Percentiles rank a stretch among this genome's conserved stretches.
These are phyloP conservation scores for Geotrypetes seraphini DNA, from an alignment of 2,797 vertebrate genomes.

Conservation along the genomic window DNA sequence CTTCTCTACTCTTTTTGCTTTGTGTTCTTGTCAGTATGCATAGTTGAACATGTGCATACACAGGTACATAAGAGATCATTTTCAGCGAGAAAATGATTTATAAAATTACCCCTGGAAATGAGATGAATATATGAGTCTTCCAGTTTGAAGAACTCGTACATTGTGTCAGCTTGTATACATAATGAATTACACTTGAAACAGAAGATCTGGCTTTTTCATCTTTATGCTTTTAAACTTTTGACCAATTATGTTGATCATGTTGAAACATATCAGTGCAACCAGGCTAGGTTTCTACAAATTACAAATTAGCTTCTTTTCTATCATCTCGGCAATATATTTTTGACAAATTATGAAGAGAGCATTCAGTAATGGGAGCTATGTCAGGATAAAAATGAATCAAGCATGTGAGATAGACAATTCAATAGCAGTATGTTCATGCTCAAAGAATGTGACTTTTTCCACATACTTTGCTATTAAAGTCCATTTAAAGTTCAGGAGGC, in stretches of 20 bases:
- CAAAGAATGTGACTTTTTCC: slow-evolving; percentile 47
- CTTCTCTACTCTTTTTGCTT: no score
- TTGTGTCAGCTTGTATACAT: slow-evolving; percentile 22
- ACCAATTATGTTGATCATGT: slow-evolving; percentile 24
- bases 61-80: no score
- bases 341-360: slow-evolving; percentile 56
- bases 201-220: slow-evolving; percentile 15
- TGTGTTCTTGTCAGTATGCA: no score
- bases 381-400: slow-evolving; percentile 62
- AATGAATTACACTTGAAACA: slow-evolving; percentile 22
- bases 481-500: slow-evolving; percentile 18
- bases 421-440: slow-evolving; percentile 57
- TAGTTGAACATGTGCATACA: no score
- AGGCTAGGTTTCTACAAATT: slow-evolving; percentile 46
- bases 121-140: slow-evolving; percentile 18
- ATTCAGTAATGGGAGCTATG: slow-evolving; percentile 42
- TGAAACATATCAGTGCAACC: slow-evolving; percentile 29
- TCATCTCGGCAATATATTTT: slow-evolving; percentile 34
- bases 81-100: no score
- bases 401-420: slow-evolving; percentile 47
- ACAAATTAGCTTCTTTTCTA: slow-evolving; percentile 44
- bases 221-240: slow-evolving; percentile 35
- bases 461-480: slow-evolving; percentile 29
- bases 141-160: slow-evolving; percentile 19
- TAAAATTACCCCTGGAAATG: no score